Conservation (phyloP, 2,113 vertebrate species). For the Varanus salvator region DNA sequence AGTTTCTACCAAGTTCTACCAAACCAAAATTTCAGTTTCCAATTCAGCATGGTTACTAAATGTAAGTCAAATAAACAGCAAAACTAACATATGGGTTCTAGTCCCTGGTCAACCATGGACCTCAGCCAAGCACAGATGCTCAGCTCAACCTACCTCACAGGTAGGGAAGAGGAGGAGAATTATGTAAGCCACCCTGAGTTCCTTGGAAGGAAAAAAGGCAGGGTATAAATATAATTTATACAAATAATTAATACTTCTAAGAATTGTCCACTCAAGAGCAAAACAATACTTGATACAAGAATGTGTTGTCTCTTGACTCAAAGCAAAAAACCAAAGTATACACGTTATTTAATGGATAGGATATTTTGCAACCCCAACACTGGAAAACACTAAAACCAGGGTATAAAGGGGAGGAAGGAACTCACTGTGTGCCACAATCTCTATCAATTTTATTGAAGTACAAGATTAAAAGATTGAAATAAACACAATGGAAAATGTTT, state of each 20-base stretch:
- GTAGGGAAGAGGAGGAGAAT: no score
- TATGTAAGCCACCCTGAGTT: no score
- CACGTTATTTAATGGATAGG: neutral
- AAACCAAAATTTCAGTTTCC: no score
- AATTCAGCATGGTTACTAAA: no score
- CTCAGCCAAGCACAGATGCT: no score
- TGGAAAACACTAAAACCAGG: neutral
- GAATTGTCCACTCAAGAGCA: neutral
- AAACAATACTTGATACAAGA: neutral
- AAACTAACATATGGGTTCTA: no score
- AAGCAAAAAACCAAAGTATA: neutral
- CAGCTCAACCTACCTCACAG: no score
- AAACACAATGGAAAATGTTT: neutral
- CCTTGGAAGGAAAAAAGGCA: no score
- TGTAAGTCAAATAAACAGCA: no score
- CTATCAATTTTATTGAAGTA: neutral
- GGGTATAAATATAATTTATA: no score
- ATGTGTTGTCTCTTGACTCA: neutral
- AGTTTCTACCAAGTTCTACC: no score
- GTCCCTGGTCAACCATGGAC: no score
- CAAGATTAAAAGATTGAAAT: neutral
- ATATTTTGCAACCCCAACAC: neutral
- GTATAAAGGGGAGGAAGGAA: neutral
- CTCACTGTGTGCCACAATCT: neutral
- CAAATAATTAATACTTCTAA: neutral